These are phyloP conservation scores for Myotis findleyi DNA, from an alignment of 2,797 vertebrate species.

Conservation along the genomic window DNA sequence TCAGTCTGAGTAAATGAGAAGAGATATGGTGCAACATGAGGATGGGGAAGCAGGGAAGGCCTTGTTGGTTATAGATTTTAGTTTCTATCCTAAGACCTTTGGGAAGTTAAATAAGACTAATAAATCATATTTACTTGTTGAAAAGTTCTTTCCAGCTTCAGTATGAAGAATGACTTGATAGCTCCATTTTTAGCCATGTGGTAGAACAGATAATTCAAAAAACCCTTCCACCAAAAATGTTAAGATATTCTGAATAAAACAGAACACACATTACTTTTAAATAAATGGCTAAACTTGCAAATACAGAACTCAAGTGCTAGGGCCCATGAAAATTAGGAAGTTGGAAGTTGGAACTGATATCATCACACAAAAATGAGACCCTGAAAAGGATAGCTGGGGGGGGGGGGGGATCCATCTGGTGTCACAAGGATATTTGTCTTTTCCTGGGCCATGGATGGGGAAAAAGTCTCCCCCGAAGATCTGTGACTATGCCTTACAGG, in stretches of 20 bases:
- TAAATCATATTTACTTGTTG: conserved; percentile 25
- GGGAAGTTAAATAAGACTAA: neutral
- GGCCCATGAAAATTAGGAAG: neutral
- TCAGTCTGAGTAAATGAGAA: neutral
- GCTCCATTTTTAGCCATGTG: conserved; percentile 21
- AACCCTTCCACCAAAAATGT: conserved; percentile 8
- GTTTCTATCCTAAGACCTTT: neutral
- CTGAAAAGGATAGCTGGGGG: neutral
- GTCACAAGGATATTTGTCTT: neutral
- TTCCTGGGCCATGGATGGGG: neutral
- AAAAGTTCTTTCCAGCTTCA: conserved; percentile 35
- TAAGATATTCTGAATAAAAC: conserved; percentile 40
- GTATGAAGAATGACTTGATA: conserved; percentile 14
- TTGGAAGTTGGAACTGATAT: conserved; percentile 47
- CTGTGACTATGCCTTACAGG: neutral
- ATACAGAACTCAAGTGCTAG: neutral
- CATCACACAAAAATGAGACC: neutral
- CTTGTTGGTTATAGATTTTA: neutral
- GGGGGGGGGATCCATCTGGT: neutral
- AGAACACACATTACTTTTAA: conserved; percentile 32
- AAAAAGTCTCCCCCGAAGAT: conserved; percentile 33
- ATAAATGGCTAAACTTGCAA: conserved; percentile 4
- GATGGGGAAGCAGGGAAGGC: neutral
- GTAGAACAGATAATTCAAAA: conserved; percentile 5
- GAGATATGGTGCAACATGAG: neutral